A percentile compares a stretch with the other conserved stretches of the same genome.
Evolutionary conservation across 2,797 vertebrate species (phyloP).

Genomic region (Trachops cirrhosus): DNA sequence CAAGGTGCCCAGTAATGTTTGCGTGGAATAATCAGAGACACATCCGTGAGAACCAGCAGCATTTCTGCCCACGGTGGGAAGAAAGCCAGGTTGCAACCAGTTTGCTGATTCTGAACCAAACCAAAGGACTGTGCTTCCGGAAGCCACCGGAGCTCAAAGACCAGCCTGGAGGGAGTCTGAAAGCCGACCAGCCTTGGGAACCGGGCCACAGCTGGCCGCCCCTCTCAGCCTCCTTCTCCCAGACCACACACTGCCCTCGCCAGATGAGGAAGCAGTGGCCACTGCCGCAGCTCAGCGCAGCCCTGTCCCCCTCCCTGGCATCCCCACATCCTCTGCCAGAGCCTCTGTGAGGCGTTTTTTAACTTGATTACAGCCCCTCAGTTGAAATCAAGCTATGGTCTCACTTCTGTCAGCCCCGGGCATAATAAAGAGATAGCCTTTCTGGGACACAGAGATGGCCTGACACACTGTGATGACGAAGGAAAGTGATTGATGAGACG

Average conservation of each 20-base stretch:
- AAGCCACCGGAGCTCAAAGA: not conserved
- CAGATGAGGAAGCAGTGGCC: not conserved
- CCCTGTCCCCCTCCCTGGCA: accelerated
- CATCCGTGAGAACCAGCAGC: not conserved
- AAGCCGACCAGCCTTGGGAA: not conserved
- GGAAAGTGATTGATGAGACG: accelerated
- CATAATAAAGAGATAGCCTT: not conserved
- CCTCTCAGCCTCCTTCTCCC: not conserved
- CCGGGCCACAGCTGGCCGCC: not conserved
- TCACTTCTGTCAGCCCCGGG: accelerated
- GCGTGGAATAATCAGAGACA: not conserved
- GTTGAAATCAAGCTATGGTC: not conserved
- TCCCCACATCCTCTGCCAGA: not conserved
- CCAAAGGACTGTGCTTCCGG: not conserved
- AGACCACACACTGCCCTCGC: not conserved
- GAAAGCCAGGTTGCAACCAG: not conserved
- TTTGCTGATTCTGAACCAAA: not conserved
- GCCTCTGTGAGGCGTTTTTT: not conserved
- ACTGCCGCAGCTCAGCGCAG: not conserved
- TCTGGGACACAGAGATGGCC: not conserved
- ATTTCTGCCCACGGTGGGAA: accelerated
- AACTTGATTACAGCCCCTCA: not conserved
- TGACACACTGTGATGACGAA: accelerated
- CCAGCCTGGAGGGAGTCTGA: not conserved
- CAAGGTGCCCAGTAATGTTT: accelerated